Conservation (phyloP, 2,113 vertebrate genomes). For the Puma concolor region DNA sequence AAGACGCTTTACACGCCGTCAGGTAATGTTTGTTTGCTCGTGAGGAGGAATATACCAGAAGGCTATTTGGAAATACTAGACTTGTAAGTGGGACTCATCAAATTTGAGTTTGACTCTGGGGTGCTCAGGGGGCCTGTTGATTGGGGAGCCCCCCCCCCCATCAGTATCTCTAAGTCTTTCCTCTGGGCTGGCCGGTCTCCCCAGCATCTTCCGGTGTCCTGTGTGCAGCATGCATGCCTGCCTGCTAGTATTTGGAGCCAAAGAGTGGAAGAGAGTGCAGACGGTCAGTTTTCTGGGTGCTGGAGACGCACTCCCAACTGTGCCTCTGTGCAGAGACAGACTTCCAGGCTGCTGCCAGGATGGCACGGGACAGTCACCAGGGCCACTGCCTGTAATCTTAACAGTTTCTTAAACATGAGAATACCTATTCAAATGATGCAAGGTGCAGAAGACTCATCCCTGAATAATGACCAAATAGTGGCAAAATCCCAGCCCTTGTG, state of each 20-base stretch:
- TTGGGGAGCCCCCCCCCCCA: not conserved
- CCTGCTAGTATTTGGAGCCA: not conserved
- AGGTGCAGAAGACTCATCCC: not conserved
- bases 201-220: not conserved
- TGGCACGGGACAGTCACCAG: not conserved
- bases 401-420: not conserved
- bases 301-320: not conserved
- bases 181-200: not conserved
- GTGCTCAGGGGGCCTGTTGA: not conserved
- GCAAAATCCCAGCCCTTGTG: not conserved
- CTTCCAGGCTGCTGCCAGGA: not conserved
- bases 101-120: not conserved
- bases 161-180: not conserved
- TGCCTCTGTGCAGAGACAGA: not conserved
- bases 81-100: not conserved
- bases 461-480: too few relatives aligned
- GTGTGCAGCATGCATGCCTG: not conserved
- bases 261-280: not conserved
- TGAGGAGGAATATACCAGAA: not conserved
- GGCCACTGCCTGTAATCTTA: not conserved
- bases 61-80: not conserved
- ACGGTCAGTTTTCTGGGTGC: not conserved
- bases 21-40: not conserved
- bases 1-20: not conserved
- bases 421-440: not conserved